A percentile compares a stretch with the other conserved stretches of the same genome.
Conservation (phyloP, 2,888 invertebrate genomes). For the Auanema sp. region DNA sequence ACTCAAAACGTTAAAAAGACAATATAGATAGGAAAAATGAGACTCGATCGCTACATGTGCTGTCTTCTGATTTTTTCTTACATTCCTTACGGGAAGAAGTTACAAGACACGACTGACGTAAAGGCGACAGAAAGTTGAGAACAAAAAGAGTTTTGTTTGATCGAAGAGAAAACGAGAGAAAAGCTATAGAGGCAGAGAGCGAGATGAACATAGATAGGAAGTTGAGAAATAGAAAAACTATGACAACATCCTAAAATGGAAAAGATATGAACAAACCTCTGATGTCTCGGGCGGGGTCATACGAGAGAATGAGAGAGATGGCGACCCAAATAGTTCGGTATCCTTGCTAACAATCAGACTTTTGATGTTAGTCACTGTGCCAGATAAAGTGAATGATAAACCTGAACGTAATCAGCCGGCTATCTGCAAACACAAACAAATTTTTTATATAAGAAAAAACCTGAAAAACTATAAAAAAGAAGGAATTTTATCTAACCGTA, state of each 20-base stretch:
- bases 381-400: conserved; percentile 1
- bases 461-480: too few species aligned
- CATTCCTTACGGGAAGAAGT: too few species aligned
- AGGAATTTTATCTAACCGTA: too few species aligned
- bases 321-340: conserved; percentile 21
- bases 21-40: too few species aligned
- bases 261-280: conserved; percentile 8
- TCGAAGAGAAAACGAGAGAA: too few species aligned
- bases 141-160: too few species aligned
- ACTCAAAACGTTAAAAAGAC: too few species aligned
- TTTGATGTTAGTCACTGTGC: neutral
- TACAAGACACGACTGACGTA: too few species aligned
- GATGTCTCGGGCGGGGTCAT: conserved; percentile 23
- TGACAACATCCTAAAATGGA: neutral
- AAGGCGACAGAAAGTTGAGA: too few species aligned
- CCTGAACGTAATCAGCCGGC: neutral
- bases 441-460: too few species aligned
- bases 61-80: too few species aligned
- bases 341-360: conserved; percentile 1
- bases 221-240: neutral
- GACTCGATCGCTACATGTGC: too few species aligned
- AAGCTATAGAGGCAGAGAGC: neutral
- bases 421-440: neutral
- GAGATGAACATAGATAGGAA: neutral
- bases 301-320: conserved; percentile 11